Conservation (phyloP, 2,797 vertebrate species). For the Thalassophryne amazonica region DNA sequence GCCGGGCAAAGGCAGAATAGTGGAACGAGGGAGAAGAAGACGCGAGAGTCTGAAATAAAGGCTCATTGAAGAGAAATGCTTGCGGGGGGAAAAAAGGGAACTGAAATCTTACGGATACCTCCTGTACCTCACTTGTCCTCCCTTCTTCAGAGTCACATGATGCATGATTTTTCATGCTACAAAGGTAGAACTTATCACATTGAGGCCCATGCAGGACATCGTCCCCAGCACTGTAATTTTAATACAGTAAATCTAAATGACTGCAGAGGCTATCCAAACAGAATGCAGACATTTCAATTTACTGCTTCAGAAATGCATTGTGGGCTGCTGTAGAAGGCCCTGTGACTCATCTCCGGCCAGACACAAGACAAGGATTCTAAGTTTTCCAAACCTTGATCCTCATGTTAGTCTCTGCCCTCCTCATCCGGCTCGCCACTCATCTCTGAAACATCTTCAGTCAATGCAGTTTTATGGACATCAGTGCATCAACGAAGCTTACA, state of each 20-base stretch:
- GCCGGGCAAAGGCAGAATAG: slow-evolving; percentile 12
- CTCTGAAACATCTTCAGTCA: slow-evolving; percentile 40
- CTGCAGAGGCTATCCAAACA: slow-evolving; percentile 34
- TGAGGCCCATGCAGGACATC: slow-evolving; percentile 36
- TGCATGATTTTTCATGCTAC: slow-evolving; percentile 57
- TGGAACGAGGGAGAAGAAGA: slow-evolving; percentile 8
- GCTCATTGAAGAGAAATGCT: slow-evolving; percentile 46
- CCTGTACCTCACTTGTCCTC: slow-evolving; percentile 4
- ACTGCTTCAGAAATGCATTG: slow-evolving; percentile 45
- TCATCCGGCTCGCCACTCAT: neutral
- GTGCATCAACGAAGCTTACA: slow-evolving; percentile 46
- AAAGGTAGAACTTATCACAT: slow-evolving; percentile 29
- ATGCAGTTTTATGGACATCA: slow-evolving; percentile 57
- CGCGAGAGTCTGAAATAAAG: slow-evolving; percentile 24
- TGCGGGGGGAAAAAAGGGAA: too few species aligned
- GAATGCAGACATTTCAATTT: slow-evolving; percentile 19
- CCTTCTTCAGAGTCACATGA: slow-evolving; percentile 35
- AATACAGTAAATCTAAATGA: slow-evolving; percentile 63
- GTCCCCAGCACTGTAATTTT: slow-evolving; percentile 34
- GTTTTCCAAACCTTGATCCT: slow-evolving; percentile 34
- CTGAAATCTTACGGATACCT: slow-evolving; percentile 34
- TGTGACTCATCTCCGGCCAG: slow-evolving; percentile 5
- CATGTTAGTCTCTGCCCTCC: neutral
- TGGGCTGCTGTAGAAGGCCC: slow-evolving; percentile 5
- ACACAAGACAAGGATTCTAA: slow-evolving; percentile 6